Evolutionary conservation across 2,797 vertebrate species (phyloP).

Genomic region (Fratercula arctica): DNA sequence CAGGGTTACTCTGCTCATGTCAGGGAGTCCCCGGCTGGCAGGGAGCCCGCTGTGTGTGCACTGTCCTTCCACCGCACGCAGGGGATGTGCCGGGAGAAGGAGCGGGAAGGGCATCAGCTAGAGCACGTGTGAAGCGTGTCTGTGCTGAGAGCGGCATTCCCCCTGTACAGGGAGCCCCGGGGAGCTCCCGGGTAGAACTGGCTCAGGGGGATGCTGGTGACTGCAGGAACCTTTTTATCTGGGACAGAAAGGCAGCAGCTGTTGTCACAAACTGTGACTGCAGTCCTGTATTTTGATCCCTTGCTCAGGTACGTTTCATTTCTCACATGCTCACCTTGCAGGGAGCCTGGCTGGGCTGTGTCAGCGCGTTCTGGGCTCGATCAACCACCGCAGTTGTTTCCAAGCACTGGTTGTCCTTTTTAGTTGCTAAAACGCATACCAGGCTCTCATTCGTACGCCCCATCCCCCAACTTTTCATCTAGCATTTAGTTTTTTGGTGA

Average conservation of each 20-base stretch:
- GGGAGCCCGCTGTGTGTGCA: neutral
- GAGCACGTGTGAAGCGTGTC: fast-evolving
- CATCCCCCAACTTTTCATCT: neutral
- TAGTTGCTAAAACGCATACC: neutral
- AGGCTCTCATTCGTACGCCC: neutral
- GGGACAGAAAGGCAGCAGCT: neutral
- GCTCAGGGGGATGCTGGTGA: neutral
- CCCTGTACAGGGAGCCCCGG: neutral
- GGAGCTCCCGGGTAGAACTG: fast-evolving
- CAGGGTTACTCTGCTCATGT: neutral
- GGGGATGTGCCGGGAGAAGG: neutral
- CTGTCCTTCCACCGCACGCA: neutral
- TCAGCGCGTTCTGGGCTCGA: neutral
- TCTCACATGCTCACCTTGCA: neutral
- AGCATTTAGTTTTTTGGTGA: neutral
- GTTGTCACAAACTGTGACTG: neutral
- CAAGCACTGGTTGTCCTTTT: neutral
- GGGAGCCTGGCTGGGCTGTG: neutral
- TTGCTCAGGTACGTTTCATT: neutral
- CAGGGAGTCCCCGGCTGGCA: neutral
- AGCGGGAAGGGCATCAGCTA: neutral
- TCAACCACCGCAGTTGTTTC: neutral
- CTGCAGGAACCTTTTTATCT: neutral
- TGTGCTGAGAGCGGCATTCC: neutral
- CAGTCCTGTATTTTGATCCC: neutral